Base-by-base conservation (phyloP, 1,140 invertebrate species). In the Drosophila neocordata region DNA sequence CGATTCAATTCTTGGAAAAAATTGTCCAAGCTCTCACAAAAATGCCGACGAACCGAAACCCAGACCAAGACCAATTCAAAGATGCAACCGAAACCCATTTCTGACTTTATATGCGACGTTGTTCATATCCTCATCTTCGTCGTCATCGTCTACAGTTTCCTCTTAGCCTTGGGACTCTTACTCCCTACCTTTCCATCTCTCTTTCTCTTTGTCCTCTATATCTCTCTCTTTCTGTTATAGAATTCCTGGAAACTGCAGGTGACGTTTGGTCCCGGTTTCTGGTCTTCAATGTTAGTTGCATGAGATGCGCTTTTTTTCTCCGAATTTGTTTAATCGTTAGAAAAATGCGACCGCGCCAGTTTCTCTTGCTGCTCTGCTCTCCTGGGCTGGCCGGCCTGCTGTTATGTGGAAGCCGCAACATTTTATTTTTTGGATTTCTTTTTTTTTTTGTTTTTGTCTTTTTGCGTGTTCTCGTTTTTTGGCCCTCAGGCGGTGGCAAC, bases 251-350 rank as follows among this genome's bases (percentile, higher is more conserved):
- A 88, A 88, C 77, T 88, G 83, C 83, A 88, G 84, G 84, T 88
- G 83, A 88, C 69, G 79, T 38, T 24, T 34, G 34, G 52, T 58
- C 22, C 18, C 56, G 27, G 24, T 53, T 59, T 31, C 61, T 27
- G 65, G 31, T 12, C 48, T 24, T 52, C 62, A 62, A 67, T 70
- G 74, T 65, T 62, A 79, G 83, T 87, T 87, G 83, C 83, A 87
- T 79, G 83, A 55, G 83, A 89, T 88, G 83, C 84, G 85, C 77
- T 89, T 90, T 84, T 79, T 89, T 89, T 89, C 85, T 75, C 58
- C 81, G 85, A 89, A 89, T 89, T 89, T 89, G 85, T 89, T 90
- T 90, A 89, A 90, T 89, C 85, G 79, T 87, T 90, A 89, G 85
- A 90, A 89, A 90, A 89, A 89, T 89, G 77, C 71, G 85, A 72